These are phyloP conservation scores for Bubo blakistoni DNA, from an alignment of 2,113 vertebrate species.

Conservation along the genomic window DNA sequence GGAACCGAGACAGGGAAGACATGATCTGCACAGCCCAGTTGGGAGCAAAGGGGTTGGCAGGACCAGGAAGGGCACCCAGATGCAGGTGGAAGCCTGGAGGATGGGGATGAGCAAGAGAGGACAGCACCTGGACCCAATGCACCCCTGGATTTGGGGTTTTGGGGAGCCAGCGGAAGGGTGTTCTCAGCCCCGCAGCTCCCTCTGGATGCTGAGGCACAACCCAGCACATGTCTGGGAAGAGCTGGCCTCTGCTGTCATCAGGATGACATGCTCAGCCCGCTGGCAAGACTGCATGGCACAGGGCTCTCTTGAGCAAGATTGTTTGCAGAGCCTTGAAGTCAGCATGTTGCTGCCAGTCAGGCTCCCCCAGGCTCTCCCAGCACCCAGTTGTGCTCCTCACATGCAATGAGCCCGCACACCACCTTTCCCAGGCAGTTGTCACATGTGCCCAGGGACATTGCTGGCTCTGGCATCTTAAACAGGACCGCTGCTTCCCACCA, in stretches of 20 bases:
- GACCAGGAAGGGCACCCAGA: background rate
- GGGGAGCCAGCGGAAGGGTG: background rate
- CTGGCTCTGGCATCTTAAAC: background rate
- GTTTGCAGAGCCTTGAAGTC: background rate
- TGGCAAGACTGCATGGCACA: rapidly evolving
- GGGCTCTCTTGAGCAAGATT: background rate
- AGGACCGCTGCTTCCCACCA: background rate
- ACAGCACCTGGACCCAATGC: background rate
- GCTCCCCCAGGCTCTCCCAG: background rate
- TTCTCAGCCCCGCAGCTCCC: background rate
- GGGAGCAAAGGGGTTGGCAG: background rate
- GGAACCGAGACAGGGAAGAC: background rate
- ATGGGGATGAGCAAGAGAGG: background rate
- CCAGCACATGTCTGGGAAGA: background rate
- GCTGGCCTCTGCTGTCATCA: background rate
- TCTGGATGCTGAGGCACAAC: background rate
- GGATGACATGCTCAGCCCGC: background rate
- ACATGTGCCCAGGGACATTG: background rate
- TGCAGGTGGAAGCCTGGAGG: background rate
- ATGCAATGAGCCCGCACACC: background rate
- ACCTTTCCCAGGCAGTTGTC: background rate
- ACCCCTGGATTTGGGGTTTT: background rate
- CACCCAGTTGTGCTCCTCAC: background rate
- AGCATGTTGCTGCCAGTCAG: too few relatives aligned
- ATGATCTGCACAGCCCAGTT: background rate